Evolutionary conservation across 1,140 invertebrate species (phyloP), one percentile per base, ranked within the genome.

Genomic region (Chymomyza costata): DNA sequence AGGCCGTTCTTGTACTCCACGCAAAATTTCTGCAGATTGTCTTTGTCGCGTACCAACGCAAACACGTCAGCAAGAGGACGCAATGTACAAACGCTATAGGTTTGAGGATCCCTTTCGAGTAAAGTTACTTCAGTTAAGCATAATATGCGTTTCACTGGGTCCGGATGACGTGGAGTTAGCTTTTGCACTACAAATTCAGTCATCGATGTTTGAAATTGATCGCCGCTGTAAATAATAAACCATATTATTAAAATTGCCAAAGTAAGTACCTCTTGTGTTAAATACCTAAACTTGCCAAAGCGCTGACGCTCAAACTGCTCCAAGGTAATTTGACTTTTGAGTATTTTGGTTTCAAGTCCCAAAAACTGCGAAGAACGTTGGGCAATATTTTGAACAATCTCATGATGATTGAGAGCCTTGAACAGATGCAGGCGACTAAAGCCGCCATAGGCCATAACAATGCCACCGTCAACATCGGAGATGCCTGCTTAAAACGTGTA

Each of bases 101-200:
- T 97, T 76, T 95, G 94, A 15, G 95, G 95, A 88, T 99, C 98
- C 70, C 98, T 89, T 88, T 99, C 98, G 19, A 99, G 86, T 13
- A 99, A 87, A 87, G 97, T 99, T 0, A 93, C 93, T 86, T 99
- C 97, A 0, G 96, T 97, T 0, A 99, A 88, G 84, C 97, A 99
- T n/a, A 99, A 88, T 1, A 94, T 94, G 54, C 97, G 89, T 60
- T 94, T 88, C 19, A 95, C 92, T 2, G 92, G 90, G 66, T 95
- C 93, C 59, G 89, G 88, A 85, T 96, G 93, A 37, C 95, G 88
- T 5, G 89, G 86, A 8, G 91, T 91, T 49, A 93, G 89, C 87
- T 98, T 98, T 74, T 97, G 93, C 3, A 99, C 95, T 59, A 90
- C 90, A 86, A 98, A 98, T 86, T 98, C 96, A 16, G 92, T 93